Conservation (phyloP, 2,888 invertebrate genomes). For the Lasioglossum vierecki region DNA sequence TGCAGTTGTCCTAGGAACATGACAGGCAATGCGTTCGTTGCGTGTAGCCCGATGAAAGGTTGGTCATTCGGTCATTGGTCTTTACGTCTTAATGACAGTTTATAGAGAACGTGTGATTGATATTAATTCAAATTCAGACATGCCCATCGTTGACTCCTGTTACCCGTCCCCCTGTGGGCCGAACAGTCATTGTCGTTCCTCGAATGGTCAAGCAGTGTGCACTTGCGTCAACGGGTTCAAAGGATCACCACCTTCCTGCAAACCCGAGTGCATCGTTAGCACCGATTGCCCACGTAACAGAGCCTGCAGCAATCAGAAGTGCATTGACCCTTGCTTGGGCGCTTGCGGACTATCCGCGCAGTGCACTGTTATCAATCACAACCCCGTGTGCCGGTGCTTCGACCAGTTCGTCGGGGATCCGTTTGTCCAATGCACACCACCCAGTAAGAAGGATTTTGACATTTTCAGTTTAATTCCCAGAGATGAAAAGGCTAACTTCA, state of each 20-base stretch:
- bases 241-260: slow-evolving; percentile 89
- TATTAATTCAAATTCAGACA: slow-evolving; percentile 71
- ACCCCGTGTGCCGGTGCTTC: slow-evolving; percentile 93
- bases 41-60: slow-evolving; percentile 86
- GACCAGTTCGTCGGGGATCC: slow-evolving; percentile 91
- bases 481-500: background rate
- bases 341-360: slow-evolving; percentile 91
- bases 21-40: slow-evolving; percentile 89
- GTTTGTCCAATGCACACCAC: slow-evolving; percentile 88
- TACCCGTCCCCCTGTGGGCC: slow-evolving; percentile 92
- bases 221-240: slow-evolving; percentile 90
- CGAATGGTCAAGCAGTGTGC: slow-evolving; percentile 88
- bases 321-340: slow-evolving; percentile 92
- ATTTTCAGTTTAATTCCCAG: background rate
- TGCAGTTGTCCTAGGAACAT: slow-evolving; percentile 88
- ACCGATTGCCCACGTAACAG: slow-evolving; percentile 91
- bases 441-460: slow-evolving; percentile 75
- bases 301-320: slow-evolving; percentile 92
- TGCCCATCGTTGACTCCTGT: slow-evolving; percentile 88
- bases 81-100: background rate
- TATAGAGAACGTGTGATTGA: background rate
- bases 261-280: slow-evolving; percentile 93
- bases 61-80: slow-evolving; percentile 72
- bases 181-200: slow-evolving; percentile 89
- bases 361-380: slow-evolving; percentile 93